Percentiles rank a stretch among this genome's conserved stretches.
These are phyloP conservation scores for Centropus bengalensis DNA, from an alignment of 2,113 vertebrate species.

Conservation along the genomic window DNA sequence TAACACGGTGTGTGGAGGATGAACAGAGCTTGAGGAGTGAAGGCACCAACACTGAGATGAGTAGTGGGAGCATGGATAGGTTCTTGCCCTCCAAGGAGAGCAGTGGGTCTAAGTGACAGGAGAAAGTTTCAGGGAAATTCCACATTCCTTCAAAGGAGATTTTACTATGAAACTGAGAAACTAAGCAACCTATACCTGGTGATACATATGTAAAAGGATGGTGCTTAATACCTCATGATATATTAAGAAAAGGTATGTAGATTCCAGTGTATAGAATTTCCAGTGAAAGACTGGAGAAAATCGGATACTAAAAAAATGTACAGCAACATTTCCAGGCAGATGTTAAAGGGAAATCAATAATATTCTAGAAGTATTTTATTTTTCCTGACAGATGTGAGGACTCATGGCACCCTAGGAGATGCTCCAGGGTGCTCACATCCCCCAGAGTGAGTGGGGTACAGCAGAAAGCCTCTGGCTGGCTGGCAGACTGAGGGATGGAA, in stretches of 20 bases:
- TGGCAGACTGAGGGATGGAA: rapidly evolving
- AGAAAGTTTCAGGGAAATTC: neutral
- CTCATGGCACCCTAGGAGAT: neutral
- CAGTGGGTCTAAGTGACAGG: neutral
- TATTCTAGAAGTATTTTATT: neutral
- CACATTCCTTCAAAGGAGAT: neutral
- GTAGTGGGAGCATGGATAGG: neutral
- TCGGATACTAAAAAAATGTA: neutral
- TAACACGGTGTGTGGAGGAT: neutral
- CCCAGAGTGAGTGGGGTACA: neutral
- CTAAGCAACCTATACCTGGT: neutral
- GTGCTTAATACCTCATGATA: neutral
- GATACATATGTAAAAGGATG: neutral
- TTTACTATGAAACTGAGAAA: neutral
- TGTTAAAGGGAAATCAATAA: neutral
- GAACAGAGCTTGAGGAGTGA: neutral
- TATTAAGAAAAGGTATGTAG: neutral
- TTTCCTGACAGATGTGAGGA: neutral
- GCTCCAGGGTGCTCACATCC: neutral
- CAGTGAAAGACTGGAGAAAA: neutral
- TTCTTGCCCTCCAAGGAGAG: neutral
- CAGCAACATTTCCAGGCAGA: neutral
- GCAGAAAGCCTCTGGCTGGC: rapidly evolving
- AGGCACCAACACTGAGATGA: neutral
- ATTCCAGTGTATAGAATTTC: neutral